Conservation (phyloP, 2,113 vertebrate genomes). For the Sebastes fasciatus region DNA sequence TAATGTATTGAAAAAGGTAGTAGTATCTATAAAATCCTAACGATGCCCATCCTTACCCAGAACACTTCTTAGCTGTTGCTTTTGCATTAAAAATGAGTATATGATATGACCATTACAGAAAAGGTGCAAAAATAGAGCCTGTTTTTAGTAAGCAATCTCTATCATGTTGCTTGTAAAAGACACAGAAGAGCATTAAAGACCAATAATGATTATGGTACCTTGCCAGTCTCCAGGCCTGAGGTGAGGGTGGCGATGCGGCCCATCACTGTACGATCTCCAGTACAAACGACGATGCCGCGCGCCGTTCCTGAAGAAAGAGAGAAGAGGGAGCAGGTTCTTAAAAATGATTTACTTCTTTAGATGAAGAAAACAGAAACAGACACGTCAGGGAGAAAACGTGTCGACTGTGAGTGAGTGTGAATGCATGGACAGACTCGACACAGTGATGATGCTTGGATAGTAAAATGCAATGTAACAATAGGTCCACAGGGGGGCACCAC, state of each 20-base stretch:
- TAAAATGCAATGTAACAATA: not conserved
- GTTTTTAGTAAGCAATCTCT: not conserved
- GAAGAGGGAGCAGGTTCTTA: fast-evolving
- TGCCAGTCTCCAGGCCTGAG: conserved; percentile 91
- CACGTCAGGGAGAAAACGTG: not conserved
- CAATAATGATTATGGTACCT: conserved; percentile 52
- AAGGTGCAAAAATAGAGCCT: not conserved
- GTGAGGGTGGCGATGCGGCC: conserved; percentile 93
- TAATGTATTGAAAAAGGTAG: too few species aligned
- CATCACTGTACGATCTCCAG: conserved; percentile 93
- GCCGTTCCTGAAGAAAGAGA: conserved; percentile 85
- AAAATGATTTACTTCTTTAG: not conserved
- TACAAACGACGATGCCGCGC: conserved; percentile 91
- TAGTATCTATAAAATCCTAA: too few species aligned
- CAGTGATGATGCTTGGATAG: too few species aligned
- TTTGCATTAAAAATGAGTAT: not conserved
- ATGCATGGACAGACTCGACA: not conserved
- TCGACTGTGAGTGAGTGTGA: not conserved
- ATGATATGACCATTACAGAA: not conserved
- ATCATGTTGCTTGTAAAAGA: not conserved
- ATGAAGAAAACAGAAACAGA: not conserved
- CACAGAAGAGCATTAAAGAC: not conserved
- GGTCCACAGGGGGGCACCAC: conserved; percentile 56
- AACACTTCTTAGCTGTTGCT: not conserved
- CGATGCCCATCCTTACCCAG: too few species aligned